Evolutionary conservation across 2,888 invertebrate species (phyloP), one percentile per base, ranked within the genome.

Genomic region (Cataglyphis rosenhaueri): DNA sequence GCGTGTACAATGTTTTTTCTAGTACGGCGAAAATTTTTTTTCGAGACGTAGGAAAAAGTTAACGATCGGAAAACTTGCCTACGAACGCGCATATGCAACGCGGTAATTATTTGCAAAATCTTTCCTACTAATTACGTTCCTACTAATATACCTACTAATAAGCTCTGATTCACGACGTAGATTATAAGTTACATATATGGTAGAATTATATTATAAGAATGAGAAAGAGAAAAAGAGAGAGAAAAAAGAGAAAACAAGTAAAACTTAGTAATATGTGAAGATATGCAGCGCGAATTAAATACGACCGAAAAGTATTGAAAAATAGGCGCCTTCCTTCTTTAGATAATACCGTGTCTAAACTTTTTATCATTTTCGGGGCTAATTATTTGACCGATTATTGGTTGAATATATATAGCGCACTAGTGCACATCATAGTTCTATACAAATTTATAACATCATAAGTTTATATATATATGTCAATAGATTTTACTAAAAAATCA

Each of bases 61-160:
- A 66, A 55, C 66, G n/a, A 55, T 15, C 1, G n/a, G 8, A 66
- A 55, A 29, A 76, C 35, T 55, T 15, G 52, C n/a, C n/a, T 21
- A 10, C 59, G 21, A 68, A 66, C 48, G 66, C 21, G 75, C 57
- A 64, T 29, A n/a, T 52, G 41, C 74, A 79, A 84, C 59, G 64
- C 86, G 55, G 75, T 75, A 65, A 25, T 38, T 38, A 29, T 25
- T 88, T 92, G 86, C 91, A 89, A 92, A 92, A 93, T 92, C 91
- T 93, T 93, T 94, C 93, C 94, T 94, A 93, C 92, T 94, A 92
- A 92, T 91, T 32, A 32, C 91, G 93, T 93, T 94, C 93, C 94
- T 94, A 93, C 92, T 94, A 92, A 92, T 91, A 90, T 91, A 91
- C 87, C 25, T 25, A 25, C 88, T 89, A 57, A 87, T 89, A 91